Percentiles rank a stretch among this genome's conserved stretches.
Evolutionary conservation across 2,888 invertebrate species (phyloP).

Genomic region (Meliscaeva auricollis): DNA sequence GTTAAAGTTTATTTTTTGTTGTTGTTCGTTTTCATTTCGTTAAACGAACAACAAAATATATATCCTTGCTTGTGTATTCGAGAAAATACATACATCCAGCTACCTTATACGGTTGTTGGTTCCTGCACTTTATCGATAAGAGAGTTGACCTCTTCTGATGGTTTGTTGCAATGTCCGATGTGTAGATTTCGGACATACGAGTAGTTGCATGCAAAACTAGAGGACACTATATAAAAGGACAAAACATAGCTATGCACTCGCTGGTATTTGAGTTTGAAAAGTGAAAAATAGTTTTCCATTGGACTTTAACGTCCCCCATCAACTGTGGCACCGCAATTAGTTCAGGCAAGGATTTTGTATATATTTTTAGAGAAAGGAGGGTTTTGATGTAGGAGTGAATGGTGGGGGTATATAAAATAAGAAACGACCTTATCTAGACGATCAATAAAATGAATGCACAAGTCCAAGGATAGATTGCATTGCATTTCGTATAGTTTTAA

Average conservation of each 20-base stretch:
- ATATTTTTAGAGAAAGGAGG: too few species aligned
- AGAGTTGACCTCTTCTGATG: slow-evolving; percentile 53
- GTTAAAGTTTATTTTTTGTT: slow-evolving; percentile 10
- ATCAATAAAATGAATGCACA: slow-evolving; percentile 69
- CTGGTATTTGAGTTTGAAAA: slow-evolving; percentile 9
- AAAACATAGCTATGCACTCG: background rate
- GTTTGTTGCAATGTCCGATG: slow-evolving; percentile 40
- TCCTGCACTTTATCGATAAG: slow-evolving; percentile 44
- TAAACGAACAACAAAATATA: slow-evolving; percentile 44
- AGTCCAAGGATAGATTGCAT: slow-evolving; percentile 46
- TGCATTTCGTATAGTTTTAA: slow-evolving; percentile 46
- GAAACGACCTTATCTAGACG: slow-evolving; percentile 68
- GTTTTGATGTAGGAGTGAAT: background rate
- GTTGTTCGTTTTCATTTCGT: slow-evolving; percentile 17
- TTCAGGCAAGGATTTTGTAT: slow-evolving; percentile 44
- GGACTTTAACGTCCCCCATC: slow-evolving; percentile 39
- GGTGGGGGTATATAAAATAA: slow-evolving; percentile 7
- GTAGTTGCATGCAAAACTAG: slow-evolving; percentile 41
- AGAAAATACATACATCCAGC: too few species aligned
- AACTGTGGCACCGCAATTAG: slow-evolving; percentile 59
- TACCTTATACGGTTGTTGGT: slow-evolving; percentile 1
- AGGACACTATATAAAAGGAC: slow-evolving; percentile 14
- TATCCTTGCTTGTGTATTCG: slow-evolving; percentile 5
- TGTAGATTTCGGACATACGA: slow-evolving; percentile 54
- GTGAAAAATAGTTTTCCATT: slow-evolving; percentile 62